A percentile compares a stretch with the other conserved stretches of the same genome.
phyloP scores from a whole-genome alignment of 2,797 vertebrate genomes.

The Buphagus erythrorhynchus region DNA sequence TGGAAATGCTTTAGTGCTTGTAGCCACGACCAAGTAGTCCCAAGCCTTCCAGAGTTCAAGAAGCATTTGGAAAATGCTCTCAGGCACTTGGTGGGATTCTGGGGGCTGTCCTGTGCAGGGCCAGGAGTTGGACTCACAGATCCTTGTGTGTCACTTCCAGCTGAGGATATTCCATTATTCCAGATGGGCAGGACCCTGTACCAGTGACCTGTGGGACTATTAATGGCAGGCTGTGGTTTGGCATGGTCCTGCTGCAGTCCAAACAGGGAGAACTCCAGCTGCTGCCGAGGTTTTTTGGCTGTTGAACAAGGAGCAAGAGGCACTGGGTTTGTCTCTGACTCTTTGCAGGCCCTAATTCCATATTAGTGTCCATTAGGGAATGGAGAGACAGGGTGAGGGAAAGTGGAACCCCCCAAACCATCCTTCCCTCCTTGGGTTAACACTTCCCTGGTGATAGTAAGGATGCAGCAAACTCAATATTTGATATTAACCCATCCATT shows the following conservation, averaged over 20 bases:
- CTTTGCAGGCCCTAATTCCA: background rate
- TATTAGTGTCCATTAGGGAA: background rate
- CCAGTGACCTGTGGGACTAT: fast-evolving
- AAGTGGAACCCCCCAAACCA: background rate
- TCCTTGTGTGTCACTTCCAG: background rate
- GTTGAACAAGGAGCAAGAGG: background rate
- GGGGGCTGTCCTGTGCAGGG: background rate
- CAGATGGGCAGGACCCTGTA: fast-evolving
- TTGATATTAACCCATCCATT: background rate
- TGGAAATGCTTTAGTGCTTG: background rate
- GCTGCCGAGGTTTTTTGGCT: fast-evolving
- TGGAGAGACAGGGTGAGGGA: background rate
- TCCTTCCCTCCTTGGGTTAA: background rate
- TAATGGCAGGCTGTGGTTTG: background rate
- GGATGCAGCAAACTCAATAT: background rate
- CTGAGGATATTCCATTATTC: background rate
- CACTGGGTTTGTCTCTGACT: background rate
- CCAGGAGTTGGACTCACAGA: background rate
- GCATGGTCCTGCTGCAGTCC: background rate
- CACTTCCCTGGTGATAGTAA: background rate
- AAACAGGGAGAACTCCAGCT: fast-evolving
- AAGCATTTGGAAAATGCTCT: background rate
- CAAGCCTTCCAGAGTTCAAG: background rate
- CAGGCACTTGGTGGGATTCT: background rate
- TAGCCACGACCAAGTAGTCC: background rate